Conservation (phyloP, 2,113 vertebrate species). For the Bothrops jararaca region DNA sequence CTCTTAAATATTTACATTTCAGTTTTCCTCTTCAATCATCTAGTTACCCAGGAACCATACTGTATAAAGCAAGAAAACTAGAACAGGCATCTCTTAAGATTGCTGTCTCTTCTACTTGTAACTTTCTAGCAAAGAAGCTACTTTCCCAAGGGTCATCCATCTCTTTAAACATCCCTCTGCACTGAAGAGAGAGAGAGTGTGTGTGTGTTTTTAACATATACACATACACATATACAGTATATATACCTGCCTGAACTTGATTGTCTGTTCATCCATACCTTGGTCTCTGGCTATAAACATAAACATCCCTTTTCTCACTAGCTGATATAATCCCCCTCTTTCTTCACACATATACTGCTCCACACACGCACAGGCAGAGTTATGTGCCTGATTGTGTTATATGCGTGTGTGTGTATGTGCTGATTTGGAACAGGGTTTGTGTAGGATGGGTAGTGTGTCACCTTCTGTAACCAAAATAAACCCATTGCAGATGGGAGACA, state of each 20-base stretch:
- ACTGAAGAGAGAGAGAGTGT: not conserved
- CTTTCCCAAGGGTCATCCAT: not conserved
- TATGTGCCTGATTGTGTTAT: not conserved
- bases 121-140: not conserved
- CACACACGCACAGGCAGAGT: not conserved
- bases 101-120: not conserved
- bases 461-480: conserved; percentile 34
- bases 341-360: not conserved
- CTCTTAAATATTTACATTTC: not conserved
- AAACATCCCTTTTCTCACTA: not conserved
- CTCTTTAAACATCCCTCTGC: not conserved
- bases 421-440: conserved; percentile 21
- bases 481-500: conserved; percentile 10
- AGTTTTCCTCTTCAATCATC: not conserved
- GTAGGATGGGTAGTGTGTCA: conserved; percentile 15
- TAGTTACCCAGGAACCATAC: not conserved
- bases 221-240: too few relatives aligned
- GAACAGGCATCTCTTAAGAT: not conserved
- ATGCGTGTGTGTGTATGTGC: not conserved
- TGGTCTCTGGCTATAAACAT: not conserved
- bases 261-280: not conserved
- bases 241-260: not conserved
- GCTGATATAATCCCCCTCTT: not conserved
- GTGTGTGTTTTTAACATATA: not conserved
- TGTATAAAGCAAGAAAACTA: not conserved